Percentiles rank a stretch among this genome's conserved stretches.
Evolutionary conservation across 2,888 invertebrate genomes (phyloP).

Genomic region (Lasioglossum leucozonium): DNA sequence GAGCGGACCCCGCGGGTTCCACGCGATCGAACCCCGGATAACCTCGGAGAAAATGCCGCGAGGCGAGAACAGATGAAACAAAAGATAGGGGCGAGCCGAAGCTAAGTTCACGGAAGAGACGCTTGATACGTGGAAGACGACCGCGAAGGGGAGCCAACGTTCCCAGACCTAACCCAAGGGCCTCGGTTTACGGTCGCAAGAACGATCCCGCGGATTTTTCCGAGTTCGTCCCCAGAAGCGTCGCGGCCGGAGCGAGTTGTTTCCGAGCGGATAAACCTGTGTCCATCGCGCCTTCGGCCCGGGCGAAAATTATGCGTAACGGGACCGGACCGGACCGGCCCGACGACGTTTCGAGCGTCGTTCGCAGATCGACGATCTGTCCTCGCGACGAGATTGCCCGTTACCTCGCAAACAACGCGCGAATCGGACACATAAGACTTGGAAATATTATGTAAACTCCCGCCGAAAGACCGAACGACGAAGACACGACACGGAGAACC

Average conservation of each 20-base stretch:
- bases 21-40: conserved; percentile 66
- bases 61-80: conserved; percentile 54
- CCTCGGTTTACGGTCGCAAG: conserved; percentile 78
- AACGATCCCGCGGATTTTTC: conserved; percentile 69
- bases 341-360: background rate
- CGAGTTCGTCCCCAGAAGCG: conserved; percentile 29
- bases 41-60: conserved; percentile 59
- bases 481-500: background rate
- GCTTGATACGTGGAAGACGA: conserved; percentile 72
- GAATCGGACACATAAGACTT: background rate
- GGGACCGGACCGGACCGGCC: conserved; percentile 13
- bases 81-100: conserved; percentile 59
- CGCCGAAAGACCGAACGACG: background rate
- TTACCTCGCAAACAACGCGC: background rate
- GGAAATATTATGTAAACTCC: background rate
- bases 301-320: conserved; percentile 38
- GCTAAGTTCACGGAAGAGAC: conserved; percentile 76
- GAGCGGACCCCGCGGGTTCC: conserved; percentile 25
- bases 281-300: background rate
- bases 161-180: conserved; percentile 70
- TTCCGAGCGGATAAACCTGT: background rate
- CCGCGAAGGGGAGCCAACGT: conserved; percentile 46
- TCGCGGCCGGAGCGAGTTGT: conserved; percentile 17
- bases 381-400: background rate
- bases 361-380: background rate